phyloP scores from a whole-genome alignment of 2,113 vertebrate genomes.

The Gnathonemus echidnorhynchus region DNA sequence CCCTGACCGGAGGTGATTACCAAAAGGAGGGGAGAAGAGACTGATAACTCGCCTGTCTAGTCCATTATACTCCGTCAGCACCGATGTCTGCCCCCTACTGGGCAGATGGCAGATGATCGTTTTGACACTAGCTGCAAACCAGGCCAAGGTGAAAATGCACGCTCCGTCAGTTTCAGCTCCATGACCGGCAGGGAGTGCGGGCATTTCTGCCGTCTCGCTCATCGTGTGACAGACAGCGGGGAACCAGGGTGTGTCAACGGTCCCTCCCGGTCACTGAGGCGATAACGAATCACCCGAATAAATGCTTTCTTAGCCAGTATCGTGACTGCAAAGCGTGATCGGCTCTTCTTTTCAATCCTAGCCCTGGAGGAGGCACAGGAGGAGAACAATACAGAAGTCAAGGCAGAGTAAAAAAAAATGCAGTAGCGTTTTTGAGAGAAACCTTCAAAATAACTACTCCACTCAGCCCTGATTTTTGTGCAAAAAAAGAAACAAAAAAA shows the following conservation, averaged over 20 bases:
- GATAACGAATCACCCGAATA: not conserved
- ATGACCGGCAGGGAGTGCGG: not conserved
- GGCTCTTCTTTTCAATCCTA: not conserved
- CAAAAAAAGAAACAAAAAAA: not conserved
- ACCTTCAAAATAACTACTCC: not conserved
- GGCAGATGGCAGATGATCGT: not conserved
- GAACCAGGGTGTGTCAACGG: not conserved
- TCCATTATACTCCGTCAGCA: not conserved
- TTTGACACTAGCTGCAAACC: constrained; percentile 2
- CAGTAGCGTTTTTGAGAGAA: not conserved
- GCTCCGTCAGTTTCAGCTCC: not conserved
- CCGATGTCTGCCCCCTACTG: not conserved
- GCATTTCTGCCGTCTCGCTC: not conserved
- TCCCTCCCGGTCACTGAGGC: not conserved
- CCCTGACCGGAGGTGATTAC: not conserved
- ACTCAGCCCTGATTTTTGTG: not conserved
- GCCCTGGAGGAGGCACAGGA: not conserved
- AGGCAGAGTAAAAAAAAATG: not conserved
- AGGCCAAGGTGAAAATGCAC: not conserved
- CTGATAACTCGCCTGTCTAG: not conserved
- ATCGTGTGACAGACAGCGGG: not conserved
- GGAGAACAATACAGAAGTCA: not conserved
- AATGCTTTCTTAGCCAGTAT: not conserved
- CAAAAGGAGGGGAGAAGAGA: not conserved
- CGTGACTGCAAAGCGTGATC: not conserved